phyloP scores from a whole-genome alignment of 2,113 vertebrate genomes.

The Excalfactoria chinensis region DNA sequence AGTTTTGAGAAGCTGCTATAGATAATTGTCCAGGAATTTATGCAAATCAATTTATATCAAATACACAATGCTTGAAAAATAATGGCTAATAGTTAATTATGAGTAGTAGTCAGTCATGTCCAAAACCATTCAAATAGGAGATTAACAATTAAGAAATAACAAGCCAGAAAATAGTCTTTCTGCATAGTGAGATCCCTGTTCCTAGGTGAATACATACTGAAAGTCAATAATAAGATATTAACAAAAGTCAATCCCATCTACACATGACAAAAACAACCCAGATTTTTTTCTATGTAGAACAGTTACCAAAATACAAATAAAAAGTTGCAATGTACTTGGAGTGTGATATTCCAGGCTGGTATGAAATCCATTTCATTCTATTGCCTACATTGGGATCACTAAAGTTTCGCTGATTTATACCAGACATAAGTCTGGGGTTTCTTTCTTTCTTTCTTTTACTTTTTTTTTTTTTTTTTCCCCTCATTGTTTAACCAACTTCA shows the following conservation, averaged over 20 bases:
- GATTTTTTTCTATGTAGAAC: not conserved
- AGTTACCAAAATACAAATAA: not conserved
- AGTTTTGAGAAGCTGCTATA: not conserved
- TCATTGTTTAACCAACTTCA: not conserved
- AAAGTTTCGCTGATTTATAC: not conserved
- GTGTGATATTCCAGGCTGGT: not conserved
- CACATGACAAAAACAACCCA: not conserved
- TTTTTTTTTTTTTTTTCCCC: not conserved
- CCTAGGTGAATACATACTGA: not conserved
- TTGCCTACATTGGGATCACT: not conserved
- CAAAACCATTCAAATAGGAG: not conserved
- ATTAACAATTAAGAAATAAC: not conserved
- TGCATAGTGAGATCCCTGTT: not conserved
- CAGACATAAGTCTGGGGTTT: not conserved
- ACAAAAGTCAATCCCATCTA: not conserved
- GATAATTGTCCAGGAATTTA: not conserved
- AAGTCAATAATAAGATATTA: not conserved
- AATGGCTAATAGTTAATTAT: not conserved
- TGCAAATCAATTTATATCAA: conserved; percentile 13
- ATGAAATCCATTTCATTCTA: not conserved
- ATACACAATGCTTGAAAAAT: not conserved
- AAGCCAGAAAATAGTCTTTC: not conserved
- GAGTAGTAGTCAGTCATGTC: not conserved
- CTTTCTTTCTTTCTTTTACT: not conserved
- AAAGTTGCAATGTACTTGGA: not conserved